Evolutionary conservation across 2,113 vertebrate species (phyloP), one percentile per base, ranked within the genome.

Genomic region (Cebidichthys violaceus): DNA sequence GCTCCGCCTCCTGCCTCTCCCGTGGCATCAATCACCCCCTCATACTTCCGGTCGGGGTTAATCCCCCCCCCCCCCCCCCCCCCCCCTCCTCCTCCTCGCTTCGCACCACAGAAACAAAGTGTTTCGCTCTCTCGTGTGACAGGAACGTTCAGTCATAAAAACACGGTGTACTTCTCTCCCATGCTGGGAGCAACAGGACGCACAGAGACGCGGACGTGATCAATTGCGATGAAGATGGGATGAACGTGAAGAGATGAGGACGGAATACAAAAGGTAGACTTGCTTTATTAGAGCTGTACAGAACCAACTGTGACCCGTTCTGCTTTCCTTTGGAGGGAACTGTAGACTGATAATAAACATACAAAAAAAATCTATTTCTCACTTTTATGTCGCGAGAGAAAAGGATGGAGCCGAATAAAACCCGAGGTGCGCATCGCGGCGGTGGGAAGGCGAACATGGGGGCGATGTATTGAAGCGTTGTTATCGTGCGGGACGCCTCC

Each of bases 21-120:
- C 27, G 54, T 13, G 80, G 67, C 80, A 81, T 7, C 17, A 47
- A 69, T 67, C 77, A 37, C 66, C 41, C 74, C 50, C 75, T 0
- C 1, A 13, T 65, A 14, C 65, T 74, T 73, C 47, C 76, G 75
- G 71, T 74, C 29, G 65, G 37, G 66, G 59, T 67, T 80, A 72
- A 83, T 86, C 84, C 86, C 86, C 24, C 81, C 83, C 54, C 80
- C 24, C 68, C 14, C 67, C n/a, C n/a, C n/a, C n/a, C n/a, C n/a
- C n/a, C 84, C 86, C 86, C 24, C 81, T 81, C 54, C 80, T 15
- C 68, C 50, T 70, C 62, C 70, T 67, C 65, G 75, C 50, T 45
- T 61, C 15, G 24, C 82, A 0, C 14, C 79, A 60, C 70, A 67
- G 10, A 83, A 82, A 80, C 80, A 82, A 80, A 75, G n/a, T 65